Evolutionary conservation across 2,113 vertebrate species (phyloP), one percentile per base, ranked within the genome.

Genomic region (Plotosus lineatus): DNA sequence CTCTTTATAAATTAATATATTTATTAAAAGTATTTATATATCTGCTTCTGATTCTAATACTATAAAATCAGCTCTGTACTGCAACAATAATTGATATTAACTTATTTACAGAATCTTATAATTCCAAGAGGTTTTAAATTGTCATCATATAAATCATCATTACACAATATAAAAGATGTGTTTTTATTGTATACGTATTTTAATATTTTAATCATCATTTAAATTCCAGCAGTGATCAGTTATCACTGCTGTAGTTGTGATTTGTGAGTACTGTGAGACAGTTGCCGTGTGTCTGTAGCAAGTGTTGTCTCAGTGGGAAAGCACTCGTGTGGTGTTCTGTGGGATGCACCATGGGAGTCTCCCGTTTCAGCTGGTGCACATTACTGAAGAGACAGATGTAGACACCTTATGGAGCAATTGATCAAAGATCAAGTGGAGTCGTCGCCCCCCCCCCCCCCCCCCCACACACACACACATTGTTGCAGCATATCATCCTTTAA

Each of bases 341-440:
- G 33, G 76, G 60, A 58, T 26, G 75, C 79, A 63, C 63, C 21
- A 3, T 44, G 75, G 75, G 75, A 46, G 71, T 72, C 46, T 81
- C 61, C 71, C 1, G 12, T 75, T 65, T 71, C 78, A 81, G 78
- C 82, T 63, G 78, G 58, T 65, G 46, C 75, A 75, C 72, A 79
- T 72, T 72, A 79, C 48, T 51, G 72, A 77, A 74, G 76, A 81
- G 80, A 84, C 85, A 84, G 82, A 84, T 79, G 85, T 75, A 55
- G 77, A 28, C 28, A 53, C 75, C 58, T 81, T 50, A 51, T 26
- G 48, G 60, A 46, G 79, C 68, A 61, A 84, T 77, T 76, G 77
- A 84, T 79, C 82, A 80, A 75, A 58, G 51, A 75, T 84, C 63
- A 80, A 75, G 51, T 55, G 26, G n/a, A n/a, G n/a, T n/a, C n/a